Percentiles rank a stretch among this genome's conserved stretches.
Evolutionary conservation across 92 coral and sea anemone species (phyloP).

Genomic region (Actinernus sp.): DNA sequence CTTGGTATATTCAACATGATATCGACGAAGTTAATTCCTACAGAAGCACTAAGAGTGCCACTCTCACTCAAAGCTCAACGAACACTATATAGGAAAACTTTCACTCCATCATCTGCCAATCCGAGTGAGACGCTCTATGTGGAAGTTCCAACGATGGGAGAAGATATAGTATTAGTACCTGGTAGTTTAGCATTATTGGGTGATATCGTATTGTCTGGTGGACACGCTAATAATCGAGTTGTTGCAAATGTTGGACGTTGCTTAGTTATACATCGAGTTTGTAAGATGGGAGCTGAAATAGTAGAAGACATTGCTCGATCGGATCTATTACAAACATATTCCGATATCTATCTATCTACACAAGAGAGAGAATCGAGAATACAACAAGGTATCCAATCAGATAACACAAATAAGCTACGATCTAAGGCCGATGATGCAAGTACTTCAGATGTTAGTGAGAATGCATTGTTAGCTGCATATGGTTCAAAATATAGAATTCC

Average conservation of each 20-base stretch:
- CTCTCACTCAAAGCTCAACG: too few species aligned
- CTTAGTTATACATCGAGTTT: not conserved
- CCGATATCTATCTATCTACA: not conserved
- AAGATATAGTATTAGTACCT: too few species aligned
- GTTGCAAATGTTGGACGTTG: not conserved
- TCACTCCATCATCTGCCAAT: too few species aligned
- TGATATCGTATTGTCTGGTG: too few species aligned
- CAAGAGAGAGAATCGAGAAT: not conserved
- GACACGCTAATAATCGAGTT: too few species aligned
- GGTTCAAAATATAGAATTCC: not conserved
- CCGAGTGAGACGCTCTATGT: too few species aligned
- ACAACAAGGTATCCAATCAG: not conserved
- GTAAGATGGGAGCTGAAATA: not conserved
- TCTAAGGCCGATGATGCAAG: not conserved
- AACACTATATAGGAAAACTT: too few species aligned
- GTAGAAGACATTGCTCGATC: not conserved
- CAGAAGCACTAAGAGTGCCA: too few species aligned
- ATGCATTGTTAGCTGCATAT: not conserved
- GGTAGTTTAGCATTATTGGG: too few species aligned
- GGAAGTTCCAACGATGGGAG: too few species aligned
- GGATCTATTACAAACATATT: slow-evolving; percentile 1
- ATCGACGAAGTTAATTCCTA: too few species aligned
- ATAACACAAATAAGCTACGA: not conserved
- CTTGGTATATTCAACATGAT: too few species aligned
- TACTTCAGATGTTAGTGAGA: not conserved